Evolutionary conservation across 2,888 invertebrate genomes (phyloP), one percentile per base, ranked within the genome.

Genomic region (Phaedon cochleariae): DNA sequence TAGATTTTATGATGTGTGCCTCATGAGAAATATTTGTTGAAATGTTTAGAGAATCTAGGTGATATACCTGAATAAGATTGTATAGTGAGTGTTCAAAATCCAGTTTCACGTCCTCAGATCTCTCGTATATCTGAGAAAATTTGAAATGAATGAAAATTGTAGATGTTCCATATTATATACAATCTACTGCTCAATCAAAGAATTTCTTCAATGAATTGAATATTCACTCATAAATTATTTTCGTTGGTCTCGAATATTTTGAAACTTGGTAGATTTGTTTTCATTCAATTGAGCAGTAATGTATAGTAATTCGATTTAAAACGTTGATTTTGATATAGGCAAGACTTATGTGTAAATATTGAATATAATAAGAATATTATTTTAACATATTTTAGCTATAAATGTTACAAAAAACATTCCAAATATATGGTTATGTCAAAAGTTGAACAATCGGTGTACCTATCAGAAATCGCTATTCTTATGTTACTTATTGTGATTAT

Each of bases 21-120:
- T 64, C 61, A 63, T 59, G 46, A 62, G 61, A 61, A 64, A 53
- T 64, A 31, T 64, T 67, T 54, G 58, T 61, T 61, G 17, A 31
- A 53, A 59, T 46, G 54, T 37, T 29, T 63, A 66, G 62, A 46
- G n/a, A n/a, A n/a, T n/a, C n/a, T n/a, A n/a, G n/a, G n/a, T n/a
- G n/a, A 41, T 41, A 41, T 10, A 34, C 2, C 34, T 12, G 2
- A 2, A 34, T 34, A 12, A 34, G 34, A 34, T 34, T 34, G 12
- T 34, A 34, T 34, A 34, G 34, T 29, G 29, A 29, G 29, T 41
- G 15, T 41, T 6, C 41, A 41, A 9, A 10, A 41, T 41, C 12
- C 10, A 41, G 41, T 41, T 9, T 41, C 41, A 9, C 41, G 15
- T 41, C 10, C 9, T 34, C 7, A 4, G 3, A 34, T 12, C 10